Base-by-base conservation (phyloP, 2,797 vertebrate species). In the Darevskia nairensis region DNA sequence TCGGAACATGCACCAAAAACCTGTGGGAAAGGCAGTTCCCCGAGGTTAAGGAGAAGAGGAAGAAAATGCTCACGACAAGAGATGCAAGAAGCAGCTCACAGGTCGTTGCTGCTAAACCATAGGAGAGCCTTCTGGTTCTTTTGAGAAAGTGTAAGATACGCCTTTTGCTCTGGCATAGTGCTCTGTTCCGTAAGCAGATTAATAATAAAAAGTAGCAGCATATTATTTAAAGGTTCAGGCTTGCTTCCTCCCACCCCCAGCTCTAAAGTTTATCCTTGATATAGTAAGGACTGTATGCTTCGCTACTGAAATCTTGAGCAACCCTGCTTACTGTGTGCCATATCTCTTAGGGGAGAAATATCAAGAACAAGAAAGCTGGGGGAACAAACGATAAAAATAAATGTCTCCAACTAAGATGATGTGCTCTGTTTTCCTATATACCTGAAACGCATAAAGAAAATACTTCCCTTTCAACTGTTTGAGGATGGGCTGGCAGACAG, bases 1-100 rank as follows among this genome's bases (percentile, higher is more conserved):
- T 99, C 55, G 98, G 98, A 68, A 71, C 96, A 25, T 93, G 96
- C 79, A 95, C 91, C 17, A 90, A 96, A 2, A 94, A 50, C 80
- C 94, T 95, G 90, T 99, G 98, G 98, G 95, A 96, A 41, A 94
- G 78, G 64, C 94, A 91, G 72, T 23, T 78, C 15, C 17, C 82
- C 0, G 94, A 96, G 46, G 80, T 89, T 2, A 64, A 6, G 0
- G 92, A 92, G 21, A 95, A 90, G 92, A 96, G 86, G 88, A 97
- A 96, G 94, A 93, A 90, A 89, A 88, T 91, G 82, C 90, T 93
- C 86, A 6, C 82, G 35, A 64, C 17, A 85, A 90, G 46, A 75
- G 35, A 1, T 1, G 13, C 1, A 0, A 19, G 80, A 1, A 32
- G 83, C 91, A 93, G 74, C 82, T 89, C 44, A 0, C 23, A 86